Evolutionary conservation across 2,888 invertebrate species (phyloP).

Genomic region (Sesamia inferens): DNA sequence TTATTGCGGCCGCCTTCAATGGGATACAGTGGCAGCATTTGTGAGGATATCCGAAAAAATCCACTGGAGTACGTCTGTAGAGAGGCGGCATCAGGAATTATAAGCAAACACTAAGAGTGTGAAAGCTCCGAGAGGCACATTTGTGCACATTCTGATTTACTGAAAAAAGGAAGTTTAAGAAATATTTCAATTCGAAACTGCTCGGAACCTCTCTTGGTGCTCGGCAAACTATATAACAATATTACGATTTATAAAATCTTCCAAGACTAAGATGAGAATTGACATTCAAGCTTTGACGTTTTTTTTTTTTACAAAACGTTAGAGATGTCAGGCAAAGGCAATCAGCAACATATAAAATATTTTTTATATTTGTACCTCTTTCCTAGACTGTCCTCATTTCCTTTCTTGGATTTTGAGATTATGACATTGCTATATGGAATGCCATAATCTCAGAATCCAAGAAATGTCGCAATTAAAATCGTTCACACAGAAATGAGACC

Average conservation of each 20-base stretch:
- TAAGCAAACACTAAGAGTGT: background rate
- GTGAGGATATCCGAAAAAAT: slow-evolving; percentile 22
- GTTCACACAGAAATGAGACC: too few species aligned
- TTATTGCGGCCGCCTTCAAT: background rate
- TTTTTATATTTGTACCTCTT: background rate
- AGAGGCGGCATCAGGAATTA: background rate
- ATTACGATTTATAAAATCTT: too few species aligned
- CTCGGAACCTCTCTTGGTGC: background rate
- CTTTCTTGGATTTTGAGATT: too few species aligned
- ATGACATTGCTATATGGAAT: too few species aligned
- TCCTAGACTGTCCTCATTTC: too few species aligned
- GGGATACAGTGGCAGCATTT: slow-evolving; percentile 26
- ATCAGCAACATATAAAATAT: background rate
- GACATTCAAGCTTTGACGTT: too few species aligned
- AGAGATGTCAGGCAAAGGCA: background rate
- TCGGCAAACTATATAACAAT: too few species aligned
- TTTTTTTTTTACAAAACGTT: too few species aligned
- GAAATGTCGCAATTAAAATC: too few species aligned
- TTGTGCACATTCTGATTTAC: background rate
- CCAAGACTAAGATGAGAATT: too few species aligned
- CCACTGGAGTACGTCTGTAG: slow-evolving; percentile 9
- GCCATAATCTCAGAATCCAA: too few species aligned
- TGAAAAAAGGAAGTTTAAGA: background rate
- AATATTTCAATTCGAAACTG: background rate
- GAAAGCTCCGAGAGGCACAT: background rate